Base-by-base conservation (phyloP, 2,888 invertebrate species). In the Phragmatobia fuliginosa region DNA sequence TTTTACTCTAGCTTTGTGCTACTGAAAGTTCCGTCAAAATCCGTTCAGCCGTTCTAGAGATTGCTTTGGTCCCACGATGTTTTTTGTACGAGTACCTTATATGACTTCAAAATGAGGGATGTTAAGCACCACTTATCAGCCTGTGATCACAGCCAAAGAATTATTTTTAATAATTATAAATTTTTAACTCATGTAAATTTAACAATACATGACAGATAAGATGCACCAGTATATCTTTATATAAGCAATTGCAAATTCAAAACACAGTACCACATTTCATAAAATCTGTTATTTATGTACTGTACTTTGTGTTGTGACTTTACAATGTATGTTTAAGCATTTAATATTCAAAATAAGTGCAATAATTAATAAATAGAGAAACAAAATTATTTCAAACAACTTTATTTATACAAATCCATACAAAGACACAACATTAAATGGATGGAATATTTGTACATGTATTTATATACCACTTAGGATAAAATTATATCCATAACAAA, bases 401-500 rank as follows among this genome's bases (percentile, higher is more conserved):
- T 68, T 68, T 68, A 68, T 68, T 62, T 62, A 68, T 66, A 64
- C 66, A 72, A 64, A 64, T 59, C 56, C 45, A 62, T 56, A 31
- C 61, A 64, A 49, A 62, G 38, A 25, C 25, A 68, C 62, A 38
- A 25, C 59, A 7, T n/a, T 25, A 66, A 67, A 71, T 67, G 67
- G 67, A 62, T 67, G 63, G 64, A 67, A 71, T 67, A 67, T 67
- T 71, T 71, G 59, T 52, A 71, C 49, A 67, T 56, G n/a, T 60
- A n/a, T 28, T 25, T 49, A 18, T 56, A 62, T 62, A 38, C 25
- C 25, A 38, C 25, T 7, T 11, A 62, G 18, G 14, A 41, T 41
- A 18, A 28, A 25, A 5, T 28, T 28, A 62, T 62, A 52, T 56
- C 11, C 52, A 28, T 41, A 10, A 38, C 25, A 38, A 38, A 36